Base-by-base conservation (phyloP, 35 echinoderm and acorn worm species). In the Amphiura filiformis region DNA sequence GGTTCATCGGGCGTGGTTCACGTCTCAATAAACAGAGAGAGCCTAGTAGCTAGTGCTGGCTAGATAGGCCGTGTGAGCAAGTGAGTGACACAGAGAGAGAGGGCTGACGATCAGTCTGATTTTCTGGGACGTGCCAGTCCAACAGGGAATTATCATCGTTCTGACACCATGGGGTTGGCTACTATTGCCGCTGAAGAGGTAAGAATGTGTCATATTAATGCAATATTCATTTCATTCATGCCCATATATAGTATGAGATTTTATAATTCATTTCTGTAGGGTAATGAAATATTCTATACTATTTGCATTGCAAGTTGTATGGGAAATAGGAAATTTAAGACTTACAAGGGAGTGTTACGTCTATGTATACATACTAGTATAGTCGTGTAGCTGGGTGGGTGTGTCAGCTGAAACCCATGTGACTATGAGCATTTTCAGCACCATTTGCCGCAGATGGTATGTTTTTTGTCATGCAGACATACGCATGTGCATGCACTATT, bases 401-500 rank as follows among this genome's bases (percentile, higher is more conserved):
- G 61, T 70, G 61, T 70, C 61, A 3, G 61, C 1, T 70, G 61
- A 17, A 47, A n/a, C 61, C 28, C 28, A 30, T 18, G 15, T 70
- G 61, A 30, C 15, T 70, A 23, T 30, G 2, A 15, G 61, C 7
- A 70, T 70, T 70, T 70, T 70, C 9, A 70, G 61, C 61, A 30
- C 28, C 28, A 70, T 70, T 70, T 18, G 28, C 61, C 4, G 28
- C 61, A 70, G 61, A 70, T 70, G 61, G 61, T 70, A 26, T 70
- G 61, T 70, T 70, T n/a, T n/a, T 70, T 70, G 61, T 11, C 44
- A 70, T 30, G 61, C 61, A 70, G 28, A 4, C 61, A n/a, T 4
- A 70, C 61, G 61, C 61, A 70, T 70, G 61, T 70, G 61, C 61
- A 70, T 70, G 61, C 61, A 70, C 61, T 70, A 70, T 70, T 70